Conservation (phyloP, 2,797 vertebrate genomes). For the Glossophaga mutica region DNA sequence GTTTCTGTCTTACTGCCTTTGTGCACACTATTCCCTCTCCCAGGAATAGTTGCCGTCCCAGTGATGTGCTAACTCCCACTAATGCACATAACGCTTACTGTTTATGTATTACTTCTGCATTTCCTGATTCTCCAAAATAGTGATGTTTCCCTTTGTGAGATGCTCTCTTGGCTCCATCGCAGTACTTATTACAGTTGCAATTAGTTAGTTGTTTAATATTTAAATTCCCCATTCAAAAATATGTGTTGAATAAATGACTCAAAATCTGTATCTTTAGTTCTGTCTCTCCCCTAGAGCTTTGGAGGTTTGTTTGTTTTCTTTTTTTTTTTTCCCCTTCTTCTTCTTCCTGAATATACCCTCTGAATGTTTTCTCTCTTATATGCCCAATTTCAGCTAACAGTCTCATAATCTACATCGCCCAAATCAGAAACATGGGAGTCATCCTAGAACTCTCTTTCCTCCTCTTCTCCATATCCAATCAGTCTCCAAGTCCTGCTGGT, state of each 20-base stretch:
- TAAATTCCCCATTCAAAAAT: background rate
- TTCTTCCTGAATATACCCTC: background rate
- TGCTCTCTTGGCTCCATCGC: background rate
- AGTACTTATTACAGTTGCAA: background rate
- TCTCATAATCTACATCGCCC: background rate
- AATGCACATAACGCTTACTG: background rate
- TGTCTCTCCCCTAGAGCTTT: background rate
- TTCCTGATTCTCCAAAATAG: background rate
- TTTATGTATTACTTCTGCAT: background rate
- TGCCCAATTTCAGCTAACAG: background rate
- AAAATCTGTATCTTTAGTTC: background rate
- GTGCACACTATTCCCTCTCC: background rate
- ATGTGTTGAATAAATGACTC: background rate
- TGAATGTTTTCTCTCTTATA: background rate
- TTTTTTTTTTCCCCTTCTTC: background rate
- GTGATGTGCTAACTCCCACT: background rate
- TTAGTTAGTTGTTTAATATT: slow-evolving; percentile 1
- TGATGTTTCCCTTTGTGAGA: background rate
- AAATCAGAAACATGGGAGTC: background rate
- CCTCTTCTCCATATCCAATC: background rate
- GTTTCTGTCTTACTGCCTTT: background rate
- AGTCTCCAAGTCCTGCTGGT: background rate
- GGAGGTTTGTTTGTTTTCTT: background rate
- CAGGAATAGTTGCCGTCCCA: background rate
- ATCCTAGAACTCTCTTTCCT: background rate